phyloP scores from a whole-genome alignment of 2,888 invertebrate genomes.

The Acrobasis repandana region DNA sequence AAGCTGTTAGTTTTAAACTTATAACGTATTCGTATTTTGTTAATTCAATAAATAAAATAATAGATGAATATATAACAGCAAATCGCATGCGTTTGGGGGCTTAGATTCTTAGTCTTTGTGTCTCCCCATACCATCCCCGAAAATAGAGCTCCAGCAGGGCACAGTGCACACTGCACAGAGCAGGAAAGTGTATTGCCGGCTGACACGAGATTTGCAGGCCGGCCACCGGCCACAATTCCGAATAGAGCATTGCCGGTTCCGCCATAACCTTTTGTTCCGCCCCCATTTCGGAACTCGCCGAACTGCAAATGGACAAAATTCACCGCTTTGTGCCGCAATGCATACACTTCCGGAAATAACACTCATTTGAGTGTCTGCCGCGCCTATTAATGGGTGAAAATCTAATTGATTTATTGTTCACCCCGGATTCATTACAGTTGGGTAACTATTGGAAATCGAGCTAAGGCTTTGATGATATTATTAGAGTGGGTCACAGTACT shows the following conservation, averaged over 20 bases:
- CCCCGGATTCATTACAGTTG: slow-evolving; percentile 50
- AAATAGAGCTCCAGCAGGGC: neutral
- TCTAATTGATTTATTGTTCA: slow-evolving; percentile 61
- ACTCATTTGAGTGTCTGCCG: slow-evolving; percentile 51
- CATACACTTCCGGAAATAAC: slow-evolving; percentile 52
- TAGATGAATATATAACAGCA: too few relatives aligned
- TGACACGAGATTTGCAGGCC: slow-evolving; percentile 51
- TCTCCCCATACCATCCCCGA: too few relatives aligned
- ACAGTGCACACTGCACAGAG: slow-evolving; percentile 24
- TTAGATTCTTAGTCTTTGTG: too few relatives aligned
- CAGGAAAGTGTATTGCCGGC: slow-evolving; percentile 38
- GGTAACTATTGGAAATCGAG: neutral
- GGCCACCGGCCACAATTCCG: slow-evolving; percentile 56
- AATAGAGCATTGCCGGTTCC: slow-evolving; percentile 65
- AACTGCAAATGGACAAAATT: slow-evolving; percentile 67
- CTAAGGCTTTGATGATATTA: slow-evolving; percentile 4
- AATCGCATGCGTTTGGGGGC: too few relatives aligned
- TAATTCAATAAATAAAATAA: too few relatives aligned
- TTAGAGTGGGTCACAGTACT: neutral
- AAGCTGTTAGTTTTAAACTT: too few relatives aligned
- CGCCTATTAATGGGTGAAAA: slow-evolving; percentile 57
- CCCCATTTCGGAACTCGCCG: slow-evolving; percentile 54
- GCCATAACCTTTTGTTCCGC: slow-evolving; percentile 64
- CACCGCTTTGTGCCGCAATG: slow-evolving; percentile 44
- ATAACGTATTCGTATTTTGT: too few relatives aligned